These are phyloP conservation scores for Noctua pronuba DNA, from an alignment of 2,888 invertebrate genomes.

Conservation along the genomic window DNA sequence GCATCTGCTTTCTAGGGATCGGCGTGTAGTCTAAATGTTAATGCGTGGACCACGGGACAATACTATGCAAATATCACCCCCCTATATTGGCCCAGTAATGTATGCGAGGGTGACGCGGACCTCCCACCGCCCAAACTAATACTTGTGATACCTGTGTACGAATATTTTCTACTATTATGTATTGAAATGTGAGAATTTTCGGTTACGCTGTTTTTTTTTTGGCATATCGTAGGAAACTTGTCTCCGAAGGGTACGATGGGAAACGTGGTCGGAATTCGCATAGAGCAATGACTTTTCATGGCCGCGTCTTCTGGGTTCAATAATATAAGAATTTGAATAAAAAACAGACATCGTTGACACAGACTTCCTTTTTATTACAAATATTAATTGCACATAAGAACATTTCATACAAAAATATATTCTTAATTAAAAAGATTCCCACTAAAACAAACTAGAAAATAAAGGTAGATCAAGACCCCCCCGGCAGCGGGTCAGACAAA, in stretches of 20 bases:
- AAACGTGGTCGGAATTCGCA: conserved; percentile 53
- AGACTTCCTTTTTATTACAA: conserved; percentile 88
- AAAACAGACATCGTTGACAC: conserved; percentile 78
- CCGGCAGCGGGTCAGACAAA: conserved; percentile 2
- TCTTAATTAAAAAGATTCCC: conserved; percentile 88
- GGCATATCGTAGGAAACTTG: neutral
- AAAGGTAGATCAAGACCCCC: conserved; percentile 57
- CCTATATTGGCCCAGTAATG: conserved; percentile 81
- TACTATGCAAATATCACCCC: conserved; percentile 84
- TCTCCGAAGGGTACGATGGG: conserved; percentile 22
- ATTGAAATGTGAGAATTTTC: conserved; percentile 43
- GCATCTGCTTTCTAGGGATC: conserved; percentile 70
- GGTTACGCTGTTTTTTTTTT: neutral
- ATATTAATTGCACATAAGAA: conserved; percentile 90
- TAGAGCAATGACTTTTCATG: conserved; percentile 9
- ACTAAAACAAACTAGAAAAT: conserved; percentile 87
- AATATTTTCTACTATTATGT: conserved; percentile 48
- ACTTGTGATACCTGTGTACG: conserved; percentile 63
- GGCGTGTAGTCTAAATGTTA: conserved; percentile 83
- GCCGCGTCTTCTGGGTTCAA: neutral
- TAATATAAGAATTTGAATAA: conserved; percentile 49
- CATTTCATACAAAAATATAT: conserved; percentile 90
- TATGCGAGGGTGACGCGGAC: conserved; percentile 78
- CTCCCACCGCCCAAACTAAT: conserved; percentile 56
- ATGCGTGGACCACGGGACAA: conserved; percentile 79